Percentiles rank a stretch among this genome's conserved stretches.
phyloP scores from a whole-genome alignment of 2,888 invertebrate species.

The Eledone cirrhosa region DNA sequence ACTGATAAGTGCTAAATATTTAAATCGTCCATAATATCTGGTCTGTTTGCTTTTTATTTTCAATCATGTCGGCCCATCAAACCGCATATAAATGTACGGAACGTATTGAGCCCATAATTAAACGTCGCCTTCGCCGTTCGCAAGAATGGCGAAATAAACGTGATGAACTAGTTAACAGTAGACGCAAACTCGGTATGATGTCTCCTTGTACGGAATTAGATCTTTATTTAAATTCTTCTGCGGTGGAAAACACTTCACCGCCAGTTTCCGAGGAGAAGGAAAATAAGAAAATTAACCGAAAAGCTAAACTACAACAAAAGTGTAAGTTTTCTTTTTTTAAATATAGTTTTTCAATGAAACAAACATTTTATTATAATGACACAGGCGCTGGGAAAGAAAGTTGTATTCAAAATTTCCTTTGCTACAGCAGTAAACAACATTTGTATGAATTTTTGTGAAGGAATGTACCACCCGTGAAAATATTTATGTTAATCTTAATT shows the following conservation, averaged over 20 bases:
- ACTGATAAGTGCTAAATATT: too few relatives aligned
- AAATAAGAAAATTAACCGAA: too few relatives aligned
- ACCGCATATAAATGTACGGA: background rate
- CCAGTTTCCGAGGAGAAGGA: too few relatives aligned
- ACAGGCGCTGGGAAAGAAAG: conserved; percentile 20
- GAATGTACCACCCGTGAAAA: too few relatives aligned
- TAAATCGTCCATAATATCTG: too few relatives aligned
- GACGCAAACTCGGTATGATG: conserved; percentile 47
- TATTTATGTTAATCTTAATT: too few relatives aligned
- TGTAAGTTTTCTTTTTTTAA: too few relatives aligned
- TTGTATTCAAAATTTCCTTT: background rate
- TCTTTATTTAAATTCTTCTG: conserved; percentile 13
- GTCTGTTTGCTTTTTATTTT: too few relatives aligned
- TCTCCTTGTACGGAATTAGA: conserved; percentile 48
- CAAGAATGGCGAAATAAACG: conserved; percentile 48
- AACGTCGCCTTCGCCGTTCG: conserved; percentile 45
- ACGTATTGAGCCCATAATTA: conserved; percentile 4
- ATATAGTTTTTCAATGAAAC: too few relatives aligned
- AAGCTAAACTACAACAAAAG: too few relatives aligned
- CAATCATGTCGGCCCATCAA: background rate
- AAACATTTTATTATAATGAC: background rate
- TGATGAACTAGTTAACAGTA: conserved; percentile 42
- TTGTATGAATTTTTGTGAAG: too few relatives aligned
- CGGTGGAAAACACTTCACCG: background rate
- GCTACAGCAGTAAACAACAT: background rate